Evolutionary conservation across 2,113 vertebrate genomes (phyloP).

Genomic region (Lycocorax pyrrhopterus): DNA sequence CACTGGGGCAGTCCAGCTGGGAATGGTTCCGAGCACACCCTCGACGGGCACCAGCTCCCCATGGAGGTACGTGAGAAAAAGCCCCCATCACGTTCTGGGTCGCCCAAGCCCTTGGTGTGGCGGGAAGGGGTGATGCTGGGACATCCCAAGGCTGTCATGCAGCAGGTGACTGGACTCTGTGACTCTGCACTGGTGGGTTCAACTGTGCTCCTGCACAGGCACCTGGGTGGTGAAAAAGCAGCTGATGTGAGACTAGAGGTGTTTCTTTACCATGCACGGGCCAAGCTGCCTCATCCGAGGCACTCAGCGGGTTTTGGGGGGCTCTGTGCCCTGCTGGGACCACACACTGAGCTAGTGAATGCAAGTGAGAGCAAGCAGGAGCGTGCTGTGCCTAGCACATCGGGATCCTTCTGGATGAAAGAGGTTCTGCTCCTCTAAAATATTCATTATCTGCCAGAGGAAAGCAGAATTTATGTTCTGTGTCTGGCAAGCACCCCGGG

Average conservation of each 20-base stretch:
- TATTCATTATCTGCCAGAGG: not conserved
- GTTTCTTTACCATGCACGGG: not conserved
- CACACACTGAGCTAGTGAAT: not conserved
- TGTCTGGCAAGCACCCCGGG: not conserved
- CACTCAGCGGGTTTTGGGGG: not conserved
- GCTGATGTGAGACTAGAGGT: not conserved
- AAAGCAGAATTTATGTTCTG: not conserved
- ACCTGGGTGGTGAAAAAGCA: not conserved
- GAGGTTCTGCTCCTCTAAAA: not conserved
- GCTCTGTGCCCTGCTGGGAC: not conserved
- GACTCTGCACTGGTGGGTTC: rapidly evolving
- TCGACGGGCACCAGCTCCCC: slow-evolving; percentile 71
- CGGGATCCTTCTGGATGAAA: not conserved
- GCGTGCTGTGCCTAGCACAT: rapidly evolving
- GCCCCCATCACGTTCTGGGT: rapidly evolving
- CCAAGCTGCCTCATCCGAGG: rapidly evolving
- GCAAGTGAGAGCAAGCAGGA: not conserved
- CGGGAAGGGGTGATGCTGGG: not conserved
- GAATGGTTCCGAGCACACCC: slow-evolving; percentile 83
- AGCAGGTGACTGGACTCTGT: rapidly evolving
- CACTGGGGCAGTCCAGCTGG: slow-evolving; percentile 77
- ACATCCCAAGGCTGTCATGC: not conserved
- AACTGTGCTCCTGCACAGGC: rapidly evolving
- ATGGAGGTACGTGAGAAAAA: slow-evolving; percentile 77
- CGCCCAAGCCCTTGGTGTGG: not conserved